A percentile compares a stretch with the other conserved stretches of the same genome.
Conservation (phyloP, 1,140 invertebrate species). For the Procambarus clarkii region DNA sequence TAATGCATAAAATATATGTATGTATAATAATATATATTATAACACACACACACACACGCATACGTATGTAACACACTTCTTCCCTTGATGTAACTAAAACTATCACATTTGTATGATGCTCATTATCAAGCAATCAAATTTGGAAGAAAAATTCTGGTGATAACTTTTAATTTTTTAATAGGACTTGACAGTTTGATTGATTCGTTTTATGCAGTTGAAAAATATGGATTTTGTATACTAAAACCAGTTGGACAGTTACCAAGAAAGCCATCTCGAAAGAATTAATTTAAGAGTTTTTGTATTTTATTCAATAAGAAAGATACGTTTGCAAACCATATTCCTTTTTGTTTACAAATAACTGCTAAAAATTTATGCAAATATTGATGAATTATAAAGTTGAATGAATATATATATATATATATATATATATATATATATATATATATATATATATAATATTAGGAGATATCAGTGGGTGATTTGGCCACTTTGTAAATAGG, state of each 20-base stretch:
- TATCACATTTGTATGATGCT: constrained; percentile 7
- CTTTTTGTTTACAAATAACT: constrained; percentile 15
- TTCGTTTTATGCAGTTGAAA: background rate
- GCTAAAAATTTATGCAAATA: constrained; percentile 28
- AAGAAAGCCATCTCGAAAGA: background rate
- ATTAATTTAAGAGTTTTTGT: background rate
- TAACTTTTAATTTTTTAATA: background rate
- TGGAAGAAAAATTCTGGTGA: background rate
- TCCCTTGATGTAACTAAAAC: background rate
- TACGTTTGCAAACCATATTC: constrained; percentile 8
- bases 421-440: constrained; percentile 19
- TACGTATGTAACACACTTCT: background rate
- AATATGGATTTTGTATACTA: background rate
- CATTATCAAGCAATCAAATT: background rate
- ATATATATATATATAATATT: constrained; percentile 1
- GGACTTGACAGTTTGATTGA: background rate
- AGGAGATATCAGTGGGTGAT: constrained; percentile 11
- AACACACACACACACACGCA: too few relatives aligned
- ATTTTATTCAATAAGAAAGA: background rate
- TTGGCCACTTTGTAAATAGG: constrained; percentile 26
- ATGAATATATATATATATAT: background rate
- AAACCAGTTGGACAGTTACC: background rate
- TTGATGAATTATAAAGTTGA: constrained; percentile 9
- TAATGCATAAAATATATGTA: too few relatives aligned
- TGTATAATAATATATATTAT: too few relatives aligned